Conservation (phyloP, 2,113 vertebrate genomes). For the Aegotheles bennettii region DNA sequence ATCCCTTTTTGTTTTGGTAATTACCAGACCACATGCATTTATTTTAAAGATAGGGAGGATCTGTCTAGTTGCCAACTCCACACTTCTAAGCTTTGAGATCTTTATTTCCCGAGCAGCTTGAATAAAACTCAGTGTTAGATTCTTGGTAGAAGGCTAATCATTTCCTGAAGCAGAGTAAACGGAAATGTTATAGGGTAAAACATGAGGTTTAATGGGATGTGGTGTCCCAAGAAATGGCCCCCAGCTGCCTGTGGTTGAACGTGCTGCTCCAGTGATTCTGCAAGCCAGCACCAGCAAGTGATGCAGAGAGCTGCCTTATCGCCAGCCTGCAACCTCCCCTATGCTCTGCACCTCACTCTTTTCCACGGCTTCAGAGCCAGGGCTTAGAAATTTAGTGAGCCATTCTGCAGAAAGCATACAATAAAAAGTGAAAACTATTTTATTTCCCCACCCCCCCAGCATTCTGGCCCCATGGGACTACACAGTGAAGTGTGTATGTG, state of each 20-base stretch:
- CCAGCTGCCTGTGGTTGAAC: neutral
- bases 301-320: neutral
- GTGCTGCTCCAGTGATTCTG: neutral
- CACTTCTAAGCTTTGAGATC: neutral
- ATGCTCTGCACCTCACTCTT: neutral
- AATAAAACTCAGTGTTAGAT: neutral
- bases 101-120: neutral
- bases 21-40: neutral
- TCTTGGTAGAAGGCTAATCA: neutral
- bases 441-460: neutral
- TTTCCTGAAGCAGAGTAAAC: neutral
- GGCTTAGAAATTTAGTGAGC: neutral
- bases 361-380: neutral
- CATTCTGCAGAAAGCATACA: neutral
- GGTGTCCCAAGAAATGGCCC: neutral
- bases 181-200: neutral
- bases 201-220: neutral
- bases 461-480: neutral
- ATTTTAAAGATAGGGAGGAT: neutral
- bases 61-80: neutral
- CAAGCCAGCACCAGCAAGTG: neutral
- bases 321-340: neutral
- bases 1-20: neutral
- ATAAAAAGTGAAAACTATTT: neutral
- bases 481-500: accelerated